phyloP scores from a whole-genome alignment of 2,113 vertebrate species.

The Peromyscus maniculatus region DNA sequence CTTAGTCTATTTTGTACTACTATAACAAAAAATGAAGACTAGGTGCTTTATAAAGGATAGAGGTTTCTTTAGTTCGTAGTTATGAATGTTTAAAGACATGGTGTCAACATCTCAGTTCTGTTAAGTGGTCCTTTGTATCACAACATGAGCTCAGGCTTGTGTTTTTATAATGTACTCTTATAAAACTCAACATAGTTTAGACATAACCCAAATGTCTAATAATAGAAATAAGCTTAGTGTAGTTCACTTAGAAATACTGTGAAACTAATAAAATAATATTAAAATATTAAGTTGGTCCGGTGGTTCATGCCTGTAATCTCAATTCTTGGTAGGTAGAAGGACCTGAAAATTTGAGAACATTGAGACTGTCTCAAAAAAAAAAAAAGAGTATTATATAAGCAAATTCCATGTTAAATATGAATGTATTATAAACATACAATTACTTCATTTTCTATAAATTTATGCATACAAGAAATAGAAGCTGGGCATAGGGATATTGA shows the following conservation, averaged over 20 bases:
- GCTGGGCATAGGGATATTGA: neutral
- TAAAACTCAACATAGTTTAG: neutral
- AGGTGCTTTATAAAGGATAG: neutral
- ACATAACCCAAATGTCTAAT: neutral
- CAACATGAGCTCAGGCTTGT: neutral
- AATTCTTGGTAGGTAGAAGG: neutral
- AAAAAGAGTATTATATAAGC: neutral
- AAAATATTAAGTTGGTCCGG: neutral
- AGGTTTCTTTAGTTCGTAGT: neutral
- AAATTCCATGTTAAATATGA: constrained; percentile 43
- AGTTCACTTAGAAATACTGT: neutral
- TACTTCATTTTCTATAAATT: neutral
- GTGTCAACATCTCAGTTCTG: neutral
- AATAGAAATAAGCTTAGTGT: neutral
- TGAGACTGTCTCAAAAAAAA: neutral
- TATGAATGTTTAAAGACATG: neutral
- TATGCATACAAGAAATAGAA: constrained; percentile 46
- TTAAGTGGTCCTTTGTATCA: neutral
- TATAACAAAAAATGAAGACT: neutral
- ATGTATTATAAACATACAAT: neutral
- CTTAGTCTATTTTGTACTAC: neutral
- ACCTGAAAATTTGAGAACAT: neutral
- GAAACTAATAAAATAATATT: constrained; percentile 42
- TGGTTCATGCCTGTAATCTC: neutral
- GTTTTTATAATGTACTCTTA: neutral